phyloP scores from a whole-genome alignment of 2,797 vertebrate species.

The Acanthiza pusilla region DNA sequence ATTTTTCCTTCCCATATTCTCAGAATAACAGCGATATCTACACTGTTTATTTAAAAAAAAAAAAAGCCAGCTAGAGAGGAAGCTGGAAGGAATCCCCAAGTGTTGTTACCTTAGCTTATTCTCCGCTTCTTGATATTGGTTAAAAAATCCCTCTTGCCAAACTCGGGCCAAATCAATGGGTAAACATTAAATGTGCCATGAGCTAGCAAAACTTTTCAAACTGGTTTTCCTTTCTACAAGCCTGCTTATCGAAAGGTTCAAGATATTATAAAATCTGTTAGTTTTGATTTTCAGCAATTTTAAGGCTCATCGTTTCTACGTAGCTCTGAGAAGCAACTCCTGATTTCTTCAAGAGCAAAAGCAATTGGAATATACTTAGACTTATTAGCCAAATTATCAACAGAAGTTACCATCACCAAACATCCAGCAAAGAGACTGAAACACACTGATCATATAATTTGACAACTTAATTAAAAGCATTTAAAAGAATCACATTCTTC shows the following conservation, averaged over 20 bases:
- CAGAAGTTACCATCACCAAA: neutral
- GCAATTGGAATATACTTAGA: neutral
- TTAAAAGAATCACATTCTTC: neutral
- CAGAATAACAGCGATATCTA: neutral
- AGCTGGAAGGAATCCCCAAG: neutral
- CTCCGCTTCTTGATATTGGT: fast-evolving
- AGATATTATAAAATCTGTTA: neutral
- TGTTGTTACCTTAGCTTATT: neutral
- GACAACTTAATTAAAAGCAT: neutral
- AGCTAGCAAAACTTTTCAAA: neutral
- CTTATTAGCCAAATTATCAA: neutral
- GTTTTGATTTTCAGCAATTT: neutral
- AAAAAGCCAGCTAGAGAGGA: neutral
- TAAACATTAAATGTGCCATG: neutral
- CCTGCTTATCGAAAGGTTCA: neutral
- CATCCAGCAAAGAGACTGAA: neutral
- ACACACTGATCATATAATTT: neutral
- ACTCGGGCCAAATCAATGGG: neutral
- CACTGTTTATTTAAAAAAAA: neutral
- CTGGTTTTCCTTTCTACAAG: neutral
- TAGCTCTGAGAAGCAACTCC: neutral
- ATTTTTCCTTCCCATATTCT: neutral
- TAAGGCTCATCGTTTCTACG: neutral
- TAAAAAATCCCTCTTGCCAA: neutral
- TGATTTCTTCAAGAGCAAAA: neutral